Evolutionary conservation across 2,113 vertebrate genomes (phyloP).

Genomic region (Montifringilla adamsi): DNA sequence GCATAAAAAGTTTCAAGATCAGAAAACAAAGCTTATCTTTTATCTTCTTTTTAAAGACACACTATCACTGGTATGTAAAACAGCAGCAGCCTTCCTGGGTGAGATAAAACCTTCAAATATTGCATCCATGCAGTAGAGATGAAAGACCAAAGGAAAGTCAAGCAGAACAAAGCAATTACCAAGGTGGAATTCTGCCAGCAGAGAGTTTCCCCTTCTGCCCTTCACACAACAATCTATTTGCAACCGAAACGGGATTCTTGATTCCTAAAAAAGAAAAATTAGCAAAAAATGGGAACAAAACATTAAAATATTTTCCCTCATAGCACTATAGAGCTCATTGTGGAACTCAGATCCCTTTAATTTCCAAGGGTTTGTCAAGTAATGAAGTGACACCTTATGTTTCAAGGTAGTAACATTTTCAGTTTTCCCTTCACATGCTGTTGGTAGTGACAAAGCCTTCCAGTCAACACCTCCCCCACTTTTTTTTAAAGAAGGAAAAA

Average conservation of each 20-base stretch:
- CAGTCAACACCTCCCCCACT: background rate
- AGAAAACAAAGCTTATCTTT: conserved; percentile 41
- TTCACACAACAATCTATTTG: conserved; percentile 93
- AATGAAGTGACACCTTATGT: background rate
- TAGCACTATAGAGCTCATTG: background rate
- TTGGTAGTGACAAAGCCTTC: background rate
- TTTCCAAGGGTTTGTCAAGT: background rate
- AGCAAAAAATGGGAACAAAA: conserved; percentile 51
- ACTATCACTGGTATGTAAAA: background rate
- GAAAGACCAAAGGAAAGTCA: conserved; percentile 34
- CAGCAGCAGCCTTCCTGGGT: background rate
- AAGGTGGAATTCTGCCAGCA: conserved; percentile 96
- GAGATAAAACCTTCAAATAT: conserved; percentile 46
- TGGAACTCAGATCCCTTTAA: background rate
- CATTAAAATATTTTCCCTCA: background rate
- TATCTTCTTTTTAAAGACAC: background rate
- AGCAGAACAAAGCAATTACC: conserved; percentile 82
- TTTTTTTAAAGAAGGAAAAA: background rate
- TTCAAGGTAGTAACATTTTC: background rate
- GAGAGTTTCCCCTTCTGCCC: conserved; percentile 98
- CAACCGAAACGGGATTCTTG: conserved; percentile 96
- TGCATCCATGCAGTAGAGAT: conserved; percentile 40
- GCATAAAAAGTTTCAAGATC: background rate
- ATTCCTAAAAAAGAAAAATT: conserved; percentile 81
- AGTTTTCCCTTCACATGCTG: background rate